Conservation (phyloP, 2,888 invertebrate species). For the Anoplius nigerrimus region DNA sequence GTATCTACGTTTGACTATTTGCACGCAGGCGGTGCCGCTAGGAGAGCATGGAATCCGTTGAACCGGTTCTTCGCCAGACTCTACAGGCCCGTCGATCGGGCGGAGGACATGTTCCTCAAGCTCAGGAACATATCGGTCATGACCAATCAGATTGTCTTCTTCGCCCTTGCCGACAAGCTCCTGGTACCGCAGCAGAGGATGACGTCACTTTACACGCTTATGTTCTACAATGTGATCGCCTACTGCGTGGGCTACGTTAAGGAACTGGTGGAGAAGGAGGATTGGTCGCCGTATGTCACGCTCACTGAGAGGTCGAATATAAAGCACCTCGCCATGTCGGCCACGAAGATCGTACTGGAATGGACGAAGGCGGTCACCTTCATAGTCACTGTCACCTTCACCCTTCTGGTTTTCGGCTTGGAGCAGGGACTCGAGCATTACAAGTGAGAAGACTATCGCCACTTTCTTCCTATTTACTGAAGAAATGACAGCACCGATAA, state of each 20-base stretch:
- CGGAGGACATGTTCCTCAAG: slow-evolving; percentile 81
- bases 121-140: slow-evolving; percentile 84
- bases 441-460: slow-evolving; percentile 68
- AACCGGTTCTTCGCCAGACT: slow-evolving; percentile 62
- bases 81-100: slow-evolving; percentile 81
- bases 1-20: background rate
- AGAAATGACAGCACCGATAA: background rate
- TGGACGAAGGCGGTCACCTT: slow-evolving; percentile 90
- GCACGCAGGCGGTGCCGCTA: slow-evolving; percentile 40
- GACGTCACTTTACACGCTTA: slow-evolving; percentile 85
- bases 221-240: slow-evolving; percentile 89
- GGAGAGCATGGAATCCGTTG: slow-evolving; percentile 56
- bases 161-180: slow-evolving; percentile 83
- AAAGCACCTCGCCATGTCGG: slow-evolving; percentile 87
- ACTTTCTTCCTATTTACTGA: background rate
- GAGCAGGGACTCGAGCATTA: slow-evolving; percentile 86
- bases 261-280: slow-evolving; percentile 84
- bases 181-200: slow-evolving; percentile 78
- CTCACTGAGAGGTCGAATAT: slow-evolving; percentile 84
- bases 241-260: slow-evolving; percentile 86
- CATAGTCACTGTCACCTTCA: slow-evolving; percentile 85
- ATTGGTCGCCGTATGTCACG: slow-evolving; percentile 86
- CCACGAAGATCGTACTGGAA: slow-evolving; percentile 87
- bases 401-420: slow-evolving; percentile 84
- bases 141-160: slow-evolving; percentile 84